Percentiles rank a stretch among this genome's conserved stretches.
phyloP scores from a whole-genome alignment of 2,113 vertebrate genomes.

The Barnardius zonarius region DNA sequence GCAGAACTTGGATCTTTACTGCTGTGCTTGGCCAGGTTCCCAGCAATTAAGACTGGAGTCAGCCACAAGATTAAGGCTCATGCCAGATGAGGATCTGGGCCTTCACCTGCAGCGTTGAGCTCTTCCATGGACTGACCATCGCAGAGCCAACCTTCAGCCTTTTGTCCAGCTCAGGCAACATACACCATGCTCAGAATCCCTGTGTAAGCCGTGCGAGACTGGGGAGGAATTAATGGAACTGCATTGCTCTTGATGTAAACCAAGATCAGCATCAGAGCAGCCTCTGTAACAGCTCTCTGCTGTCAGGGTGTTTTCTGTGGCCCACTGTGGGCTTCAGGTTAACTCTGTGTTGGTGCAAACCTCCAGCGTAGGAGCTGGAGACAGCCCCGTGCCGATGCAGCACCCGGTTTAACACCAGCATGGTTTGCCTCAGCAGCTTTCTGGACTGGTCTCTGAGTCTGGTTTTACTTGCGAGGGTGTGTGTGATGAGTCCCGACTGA shows the following conservation, averaged over 20 bases:
- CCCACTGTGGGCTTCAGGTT: neutral
- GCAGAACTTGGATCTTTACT: neutral
- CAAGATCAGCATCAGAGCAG: too few species aligned
- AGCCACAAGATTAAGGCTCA: neutral
- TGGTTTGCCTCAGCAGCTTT: neutral
- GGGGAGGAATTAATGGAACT: neutral
- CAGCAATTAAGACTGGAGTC: too few species aligned
- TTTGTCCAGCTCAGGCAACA: neutral
- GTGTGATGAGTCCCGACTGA: accelerated
- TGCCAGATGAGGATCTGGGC: neutral
- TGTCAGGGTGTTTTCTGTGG: neutral
- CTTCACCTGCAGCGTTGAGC: neutral
- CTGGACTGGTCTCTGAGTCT: neutral
- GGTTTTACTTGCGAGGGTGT: neutral
- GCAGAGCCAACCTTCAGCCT: neutral
- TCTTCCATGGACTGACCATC: neutral
- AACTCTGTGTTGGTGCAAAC: neutral
- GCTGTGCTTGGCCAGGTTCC: neutral
- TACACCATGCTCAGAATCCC: too few species aligned
- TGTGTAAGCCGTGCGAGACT: neutral
- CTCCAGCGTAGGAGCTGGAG: neutral
- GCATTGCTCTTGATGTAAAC: neutral
- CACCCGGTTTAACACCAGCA: accelerated
- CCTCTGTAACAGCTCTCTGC: neutral
- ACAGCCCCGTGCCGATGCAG: neutral